Percentiles rank a stretch among this genome's conserved stretches.
phyloP scores from a whole-genome alignment of 2,797 vertebrate species.

The Pteronotus mesoamericanus region DNA sequence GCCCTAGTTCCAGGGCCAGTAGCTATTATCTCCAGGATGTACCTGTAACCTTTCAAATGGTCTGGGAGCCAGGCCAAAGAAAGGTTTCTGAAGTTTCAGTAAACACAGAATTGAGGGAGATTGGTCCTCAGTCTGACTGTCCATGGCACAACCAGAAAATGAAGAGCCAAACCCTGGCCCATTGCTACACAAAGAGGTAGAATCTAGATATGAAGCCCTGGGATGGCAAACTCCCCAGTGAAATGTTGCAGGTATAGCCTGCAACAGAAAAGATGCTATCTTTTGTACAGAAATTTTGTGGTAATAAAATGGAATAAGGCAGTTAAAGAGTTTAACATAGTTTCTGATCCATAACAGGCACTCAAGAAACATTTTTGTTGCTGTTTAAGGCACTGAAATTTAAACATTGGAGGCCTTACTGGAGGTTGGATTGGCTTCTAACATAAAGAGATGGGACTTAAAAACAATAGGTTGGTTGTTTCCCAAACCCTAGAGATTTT shows the following conservation, averaged over 20 bases:
- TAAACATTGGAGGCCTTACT: not conserved
- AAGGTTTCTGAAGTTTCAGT: not conserved
- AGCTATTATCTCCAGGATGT: not conserved
- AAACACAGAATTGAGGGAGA: not conserved
- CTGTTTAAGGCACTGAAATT: not conserved
- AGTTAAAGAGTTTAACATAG: not conserved
- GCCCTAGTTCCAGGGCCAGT: not conserved
- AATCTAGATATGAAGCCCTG: not conserved
- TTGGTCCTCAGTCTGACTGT: not conserved
- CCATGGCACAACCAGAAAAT: not conserved
- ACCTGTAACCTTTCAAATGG: not conserved
- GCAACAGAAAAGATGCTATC: not conserved
- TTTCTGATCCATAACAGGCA: not conserved
- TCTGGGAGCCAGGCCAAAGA: not conserved
- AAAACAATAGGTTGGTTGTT: not conserved
- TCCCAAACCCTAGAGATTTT: too few species aligned
- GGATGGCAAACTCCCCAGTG: not conserved
- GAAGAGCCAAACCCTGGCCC: not conserved
- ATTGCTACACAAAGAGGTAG: not conserved
- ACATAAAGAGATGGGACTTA: not conserved
- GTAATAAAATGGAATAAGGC: not conserved
- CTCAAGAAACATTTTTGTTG: not conserved
- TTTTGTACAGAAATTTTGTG: not conserved
- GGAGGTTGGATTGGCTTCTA: not conserved
- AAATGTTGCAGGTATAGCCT: not conserved